Conservation (phyloP, 2,113 vertebrate species). For the Chiloscyllium plagiosum region DNA sequence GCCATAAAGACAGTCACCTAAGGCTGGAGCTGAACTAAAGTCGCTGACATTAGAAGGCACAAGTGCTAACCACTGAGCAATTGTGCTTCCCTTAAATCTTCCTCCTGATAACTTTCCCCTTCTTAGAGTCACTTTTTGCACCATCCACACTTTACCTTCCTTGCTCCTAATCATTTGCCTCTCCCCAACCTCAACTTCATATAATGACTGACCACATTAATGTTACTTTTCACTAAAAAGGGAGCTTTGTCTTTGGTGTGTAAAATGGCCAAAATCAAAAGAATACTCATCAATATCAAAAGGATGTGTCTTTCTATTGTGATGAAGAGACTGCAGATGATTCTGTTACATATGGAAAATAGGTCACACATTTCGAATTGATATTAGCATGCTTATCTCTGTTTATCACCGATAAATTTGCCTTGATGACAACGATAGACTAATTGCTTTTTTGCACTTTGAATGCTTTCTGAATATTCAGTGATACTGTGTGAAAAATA, state of each 20-base stretch:
- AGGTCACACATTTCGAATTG: background rate
- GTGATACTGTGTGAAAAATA: background rate
- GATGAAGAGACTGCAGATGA: background rate
- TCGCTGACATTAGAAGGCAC: too few relatives aligned
- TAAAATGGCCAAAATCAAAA: constrained; percentile 15
- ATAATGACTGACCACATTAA: background rate
- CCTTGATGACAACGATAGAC: background rate
- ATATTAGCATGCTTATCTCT: background rate
- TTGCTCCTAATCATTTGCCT: background rate
- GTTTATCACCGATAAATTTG: background rate
- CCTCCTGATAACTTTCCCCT: background rate
- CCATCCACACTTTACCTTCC: background rate
- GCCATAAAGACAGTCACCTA: too few relatives aligned
- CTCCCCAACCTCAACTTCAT: background rate
- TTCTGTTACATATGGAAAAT: constrained; percentile 14
- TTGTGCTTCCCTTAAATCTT: too few relatives aligned
- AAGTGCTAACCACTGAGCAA: too few relatives aligned
- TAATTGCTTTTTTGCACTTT: background rate
- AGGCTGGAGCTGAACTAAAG: too few relatives aligned
- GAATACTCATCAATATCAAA: constrained; percentile 30
- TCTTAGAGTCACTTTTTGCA: background rate
- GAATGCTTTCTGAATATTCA: background rate
- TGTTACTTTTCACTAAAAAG: background rate
- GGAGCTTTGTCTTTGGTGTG: background rate
- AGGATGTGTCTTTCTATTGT: background rate